phyloP scores from a whole-genome alignment of 2,113 vertebrate genomes.

The Rhabdornis inornatus region DNA sequence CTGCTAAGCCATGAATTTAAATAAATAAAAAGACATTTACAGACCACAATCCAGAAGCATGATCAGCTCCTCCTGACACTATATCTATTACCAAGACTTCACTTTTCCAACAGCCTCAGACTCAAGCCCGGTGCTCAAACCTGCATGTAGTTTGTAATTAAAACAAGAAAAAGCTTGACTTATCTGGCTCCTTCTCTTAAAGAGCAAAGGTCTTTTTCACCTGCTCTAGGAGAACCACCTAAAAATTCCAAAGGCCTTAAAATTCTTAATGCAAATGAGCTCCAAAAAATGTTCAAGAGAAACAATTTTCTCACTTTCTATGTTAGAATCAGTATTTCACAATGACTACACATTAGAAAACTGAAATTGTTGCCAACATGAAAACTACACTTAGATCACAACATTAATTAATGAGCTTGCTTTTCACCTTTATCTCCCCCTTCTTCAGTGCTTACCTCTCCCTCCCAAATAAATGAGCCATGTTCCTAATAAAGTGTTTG shows the following conservation, averaged over 20 bases:
- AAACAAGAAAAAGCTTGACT: background rate
- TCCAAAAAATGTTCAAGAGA: background rate
- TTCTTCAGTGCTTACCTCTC: background rate
- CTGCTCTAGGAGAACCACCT: background rate
- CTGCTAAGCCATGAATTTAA: background rate
- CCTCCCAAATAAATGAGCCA: slow-evolving; percentile 16
- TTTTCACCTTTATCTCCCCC: slow-evolving; percentile 27
- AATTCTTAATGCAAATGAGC: background rate
- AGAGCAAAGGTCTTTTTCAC: background rate
- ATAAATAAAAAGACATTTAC: background rate
- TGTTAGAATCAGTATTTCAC: background rate
- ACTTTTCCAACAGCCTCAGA: background rate
- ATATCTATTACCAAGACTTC: background rate
- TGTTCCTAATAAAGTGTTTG: slow-evolving; percentile 7
- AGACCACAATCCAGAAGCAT: background rate
- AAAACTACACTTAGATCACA: slow-evolving; percentile 28
- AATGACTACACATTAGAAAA: slow-evolving; percentile 17
- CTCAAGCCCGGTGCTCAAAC: background rate
- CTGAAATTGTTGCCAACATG: slow-evolving; percentile 1
- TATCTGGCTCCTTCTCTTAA: background rate
- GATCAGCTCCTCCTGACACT: background rate
- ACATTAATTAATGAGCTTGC: slow-evolving; percentile 44
- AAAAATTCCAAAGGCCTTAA: background rate
- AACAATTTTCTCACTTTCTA: background rate
- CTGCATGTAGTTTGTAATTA: background rate